Evolutionary conservation across 2,113 vertebrate species (phyloP).

Genomic region (Mustela lutreola): DNA sequence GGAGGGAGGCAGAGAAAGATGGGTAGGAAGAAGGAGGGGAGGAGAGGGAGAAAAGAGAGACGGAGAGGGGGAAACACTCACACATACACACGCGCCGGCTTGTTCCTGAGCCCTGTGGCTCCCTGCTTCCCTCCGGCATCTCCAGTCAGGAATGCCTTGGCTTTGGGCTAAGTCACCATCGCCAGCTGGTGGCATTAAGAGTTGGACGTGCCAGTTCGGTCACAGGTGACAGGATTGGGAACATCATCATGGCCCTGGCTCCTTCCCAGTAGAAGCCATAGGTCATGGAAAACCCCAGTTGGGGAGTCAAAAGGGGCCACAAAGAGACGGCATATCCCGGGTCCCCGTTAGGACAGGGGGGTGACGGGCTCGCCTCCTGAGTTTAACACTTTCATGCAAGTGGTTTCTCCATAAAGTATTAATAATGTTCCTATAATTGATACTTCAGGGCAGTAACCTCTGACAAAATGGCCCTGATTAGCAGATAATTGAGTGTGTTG

Average conservation of each 20-base stretch:
- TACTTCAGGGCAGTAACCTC: conserved; percentile 90
- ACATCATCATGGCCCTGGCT: conserved; percentile 52
- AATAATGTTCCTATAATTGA: conserved; percentile 89
- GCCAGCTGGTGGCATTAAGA: conserved; percentile 76
- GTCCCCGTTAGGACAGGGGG: background rate
- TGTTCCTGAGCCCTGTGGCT: background rate
- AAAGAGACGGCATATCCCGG: background rate
- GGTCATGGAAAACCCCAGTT: conserved; percentile 42
- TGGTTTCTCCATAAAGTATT: conserved; percentile 87
- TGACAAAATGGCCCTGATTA: conserved; percentile 89
- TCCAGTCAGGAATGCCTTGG: conserved; percentile 64
- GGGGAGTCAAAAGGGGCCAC: background rate
- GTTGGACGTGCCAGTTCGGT: conserved; percentile 68
- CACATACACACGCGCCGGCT: fast-evolving
- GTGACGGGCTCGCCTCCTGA: conserved; percentile 10
- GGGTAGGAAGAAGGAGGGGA: background rate
- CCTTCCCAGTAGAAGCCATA: conserved; percentile 64
- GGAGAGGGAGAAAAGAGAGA: background rate
- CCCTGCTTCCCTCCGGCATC: conserved; percentile 3
- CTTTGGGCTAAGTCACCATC: conserved; percentile 51
- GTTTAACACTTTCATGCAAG: conserved; percentile 85
- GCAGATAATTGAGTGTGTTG: conserved; percentile 89
- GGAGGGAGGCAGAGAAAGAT: background rate
- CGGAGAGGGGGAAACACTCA: background rate
- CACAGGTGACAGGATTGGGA: conserved; percentile 74